Conservation (phyloP, 2,797 vertebrate species). For the Artibeus jamaicensis region DNA sequence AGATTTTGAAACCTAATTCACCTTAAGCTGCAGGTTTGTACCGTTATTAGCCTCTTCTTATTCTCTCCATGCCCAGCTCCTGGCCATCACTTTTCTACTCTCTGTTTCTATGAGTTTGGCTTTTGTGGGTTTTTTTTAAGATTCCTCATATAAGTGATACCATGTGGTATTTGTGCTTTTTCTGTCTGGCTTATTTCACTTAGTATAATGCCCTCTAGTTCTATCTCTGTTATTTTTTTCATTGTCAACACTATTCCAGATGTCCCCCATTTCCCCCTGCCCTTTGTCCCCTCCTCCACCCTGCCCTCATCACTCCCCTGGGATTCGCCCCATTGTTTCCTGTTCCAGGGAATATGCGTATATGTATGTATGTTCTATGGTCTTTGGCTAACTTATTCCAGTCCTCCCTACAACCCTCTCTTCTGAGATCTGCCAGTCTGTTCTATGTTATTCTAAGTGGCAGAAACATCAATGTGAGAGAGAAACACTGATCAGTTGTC, state of each 20-base stretch:
- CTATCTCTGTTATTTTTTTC: neutral
- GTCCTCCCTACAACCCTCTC: neutral
- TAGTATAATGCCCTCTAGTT: neutral
- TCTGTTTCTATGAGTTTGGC: neutral
- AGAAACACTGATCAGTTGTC: too few relatives aligned
- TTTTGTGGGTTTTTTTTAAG: neutral
- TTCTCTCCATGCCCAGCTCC: neutral
- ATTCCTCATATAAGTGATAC: neutral
- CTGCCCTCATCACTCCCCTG: neutral
- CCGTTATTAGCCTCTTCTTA: neutral
- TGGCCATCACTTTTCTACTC: neutral
- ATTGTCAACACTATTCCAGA: neutral
- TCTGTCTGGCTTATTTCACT: neutral
- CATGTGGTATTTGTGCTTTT: neutral
- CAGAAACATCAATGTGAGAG: neutral
- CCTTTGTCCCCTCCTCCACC: neutral
- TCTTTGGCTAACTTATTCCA: neutral
- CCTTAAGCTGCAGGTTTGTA: neutral
- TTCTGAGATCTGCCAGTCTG: neutral
- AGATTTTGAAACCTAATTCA: neutral
- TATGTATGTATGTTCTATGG: neutral
- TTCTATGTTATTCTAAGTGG: neutral
- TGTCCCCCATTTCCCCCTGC: neutral
- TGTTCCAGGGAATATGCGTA: neutral
- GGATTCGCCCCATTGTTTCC: neutral